Base-by-base conservation (phyloP, 2,888 invertebrate genomes). In the Ophraella communa region DNA sequence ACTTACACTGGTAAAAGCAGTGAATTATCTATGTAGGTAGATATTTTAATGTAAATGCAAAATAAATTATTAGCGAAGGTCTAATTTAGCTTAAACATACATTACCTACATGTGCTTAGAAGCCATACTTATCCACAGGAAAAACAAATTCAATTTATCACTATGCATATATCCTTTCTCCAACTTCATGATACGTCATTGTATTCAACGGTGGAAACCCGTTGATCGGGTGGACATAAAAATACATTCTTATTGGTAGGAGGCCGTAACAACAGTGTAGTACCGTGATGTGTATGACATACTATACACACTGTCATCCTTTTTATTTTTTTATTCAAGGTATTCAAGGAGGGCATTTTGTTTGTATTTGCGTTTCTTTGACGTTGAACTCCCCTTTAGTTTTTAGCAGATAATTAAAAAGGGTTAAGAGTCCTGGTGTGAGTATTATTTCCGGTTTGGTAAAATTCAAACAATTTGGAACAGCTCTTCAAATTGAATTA, bases 311-410 rank as follows among this genome's bases (percentile, higher is more conserved):
- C 24, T 24, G 27, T 21, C 10, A 39, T 4, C 39, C 7, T 8
- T 51, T 51, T 27, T 14, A 24, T 17, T 51, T 27, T 51, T 51
- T 51, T 7, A 1, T 14, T 24, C 4, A n/a, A 14, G 1, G n/a
- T 49, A 27, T 8, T 10, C 10, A 18, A 45, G 21, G 20, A 45
- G 45, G 20, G 35, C 39, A 54, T 42, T 54, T 39, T 55, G 55
- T 55, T 55, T 55, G 55, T 55, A 55, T 55, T 55, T 53, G 21
- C 39, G 39, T 39, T 53, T 53, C 53, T 53, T 53, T 45, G 45
- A 30, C 18, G 17, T 54, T 54, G 23, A 14, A 20, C 11, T 56
- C 49, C 49, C 49, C 14, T 39, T 45, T 30, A 45, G 18, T 45
- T 44, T 35, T 45, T 44, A 30, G 18, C 23, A 17, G 44, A 24